Percentiles rank a stretch among this genome's conserved stretches.
phyloP scores from a whole-genome alignment of 2,797 vertebrate species.

The Pseudomugil gertrudae region DNA sequence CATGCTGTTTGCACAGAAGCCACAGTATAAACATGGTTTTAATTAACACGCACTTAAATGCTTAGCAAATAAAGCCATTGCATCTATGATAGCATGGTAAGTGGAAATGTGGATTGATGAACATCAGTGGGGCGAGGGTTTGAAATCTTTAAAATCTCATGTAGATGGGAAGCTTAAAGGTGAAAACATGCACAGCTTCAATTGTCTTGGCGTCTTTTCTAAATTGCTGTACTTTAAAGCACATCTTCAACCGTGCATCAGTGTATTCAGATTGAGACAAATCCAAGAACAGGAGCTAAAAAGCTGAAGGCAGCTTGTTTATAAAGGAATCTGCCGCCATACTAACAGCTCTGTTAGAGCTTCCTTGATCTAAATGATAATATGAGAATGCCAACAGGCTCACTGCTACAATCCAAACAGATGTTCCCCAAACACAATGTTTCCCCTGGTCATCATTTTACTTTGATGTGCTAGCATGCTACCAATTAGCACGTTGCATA shows the following conservation, averaged over 20 bases:
- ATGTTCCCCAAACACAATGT: neutral
- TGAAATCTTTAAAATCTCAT: neutral
- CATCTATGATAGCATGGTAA: neutral
- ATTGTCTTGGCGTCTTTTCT: neutral
- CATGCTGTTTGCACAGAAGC: neutral
- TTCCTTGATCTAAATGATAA: neutral
- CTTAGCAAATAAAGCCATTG: neutral
- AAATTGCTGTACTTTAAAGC: neutral
- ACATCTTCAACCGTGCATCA: neutral
- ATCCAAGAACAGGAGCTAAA: neutral
- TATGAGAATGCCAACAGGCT: neutral
- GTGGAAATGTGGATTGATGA: neutral
- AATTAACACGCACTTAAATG: neutral
- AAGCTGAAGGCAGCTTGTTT: neutral
- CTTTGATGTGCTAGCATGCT: slow-evolving; percentile 1
- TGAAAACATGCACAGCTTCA: too few relatives aligned
- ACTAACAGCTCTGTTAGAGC: neutral
- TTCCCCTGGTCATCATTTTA: neutral
- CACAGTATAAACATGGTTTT: neutral
- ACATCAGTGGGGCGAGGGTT: neutral
- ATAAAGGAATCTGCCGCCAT: neutral
- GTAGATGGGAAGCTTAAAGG: too few relatives aligned
- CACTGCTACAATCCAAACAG: neutral
- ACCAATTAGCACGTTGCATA: neutral
- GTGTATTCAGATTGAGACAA: neutral